Percentiles rank a stretch among this genome's conserved stretches.
Evolutionary conservation across 2,113 vertebrate genomes (phyloP).

Genomic region (Microcebus lehilahytsara): DNA sequence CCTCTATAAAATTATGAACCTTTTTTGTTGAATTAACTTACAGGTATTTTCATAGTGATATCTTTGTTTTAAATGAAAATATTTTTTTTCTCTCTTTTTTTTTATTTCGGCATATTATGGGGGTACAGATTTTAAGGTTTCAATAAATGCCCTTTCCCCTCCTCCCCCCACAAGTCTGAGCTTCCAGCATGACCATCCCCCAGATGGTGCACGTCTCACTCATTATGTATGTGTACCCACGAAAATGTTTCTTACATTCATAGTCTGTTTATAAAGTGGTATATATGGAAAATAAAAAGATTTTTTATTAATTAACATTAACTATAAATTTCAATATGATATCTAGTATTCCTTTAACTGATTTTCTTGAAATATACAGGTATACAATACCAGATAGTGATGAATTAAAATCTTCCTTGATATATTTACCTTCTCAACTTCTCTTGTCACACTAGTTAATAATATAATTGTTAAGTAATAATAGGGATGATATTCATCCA

Average conservation of each 20-base stretch:
- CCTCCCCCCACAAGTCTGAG: too few species aligned
- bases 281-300: not conserved
- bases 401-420: not conserved
- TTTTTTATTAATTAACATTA: not conserved
- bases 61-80: not conserved
- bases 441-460: not conserved
- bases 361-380: not conserved
- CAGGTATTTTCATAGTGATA: not conserved
- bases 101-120: too few species aligned
- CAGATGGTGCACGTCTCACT: too few species aligned
- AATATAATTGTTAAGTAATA: not conserved
- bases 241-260: not conserved
- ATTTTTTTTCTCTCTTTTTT: not conserved
- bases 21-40: not conserved
- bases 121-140: too few species aligned
- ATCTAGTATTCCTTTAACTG: not conserved
- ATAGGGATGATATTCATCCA: not conserved
- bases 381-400: not conserved
- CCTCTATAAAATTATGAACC: not conserved
- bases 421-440: not conserved
- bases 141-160: too few species aligned
- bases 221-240: too few species aligned
- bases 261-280: not conserved
- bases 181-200: too few species aligned
- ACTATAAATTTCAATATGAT: not conserved